Percentiles rank a stretch among this genome's conserved stretches.
These are phyloP conservation scores for Reticulitermes speratus DNA, from an alignment of 1,140 invertebrate genomes.

Conservation along the genomic window DNA sequence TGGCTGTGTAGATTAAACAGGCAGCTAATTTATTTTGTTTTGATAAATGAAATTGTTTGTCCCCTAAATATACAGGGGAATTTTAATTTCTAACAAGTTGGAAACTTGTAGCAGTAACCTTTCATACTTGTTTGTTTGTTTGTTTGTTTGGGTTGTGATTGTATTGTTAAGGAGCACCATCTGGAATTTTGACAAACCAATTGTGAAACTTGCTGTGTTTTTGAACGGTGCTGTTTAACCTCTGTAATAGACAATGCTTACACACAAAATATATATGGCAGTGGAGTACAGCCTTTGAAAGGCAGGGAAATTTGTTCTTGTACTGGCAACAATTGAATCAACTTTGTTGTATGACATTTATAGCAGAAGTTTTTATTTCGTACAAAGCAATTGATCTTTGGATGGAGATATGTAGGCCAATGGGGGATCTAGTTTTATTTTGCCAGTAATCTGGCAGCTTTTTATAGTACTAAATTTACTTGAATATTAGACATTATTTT, in stretches of 20 bases:
- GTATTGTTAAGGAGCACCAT: neutral
- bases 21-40: neutral
- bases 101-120: neutral
- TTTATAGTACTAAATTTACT: conserved; percentile 20
- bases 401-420: neutral
- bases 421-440: conserved; percentile 19
- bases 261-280: too few relatives aligned
- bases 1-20: neutral
- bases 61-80: neutral
- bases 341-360: neutral
- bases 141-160: neutral
- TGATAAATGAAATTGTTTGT: neutral
- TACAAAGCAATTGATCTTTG: neutral
- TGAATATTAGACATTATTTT: conserved; percentile 18
- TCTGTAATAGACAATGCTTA: too few relatives aligned
- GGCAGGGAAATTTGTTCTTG: neutral
- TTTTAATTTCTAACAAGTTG: neutral
- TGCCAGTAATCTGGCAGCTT: neutral
- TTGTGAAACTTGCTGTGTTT: neutral
- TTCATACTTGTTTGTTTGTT: neutral
- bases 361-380: neutral
- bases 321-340: neutral
- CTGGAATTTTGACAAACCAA: too few relatives aligned
- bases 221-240: neutral
- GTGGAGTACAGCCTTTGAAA: neutral